Evolutionary conservation across 2,113 vertebrate genomes (phyloP).

Genomic region (Rutilus rutilus): DNA sequence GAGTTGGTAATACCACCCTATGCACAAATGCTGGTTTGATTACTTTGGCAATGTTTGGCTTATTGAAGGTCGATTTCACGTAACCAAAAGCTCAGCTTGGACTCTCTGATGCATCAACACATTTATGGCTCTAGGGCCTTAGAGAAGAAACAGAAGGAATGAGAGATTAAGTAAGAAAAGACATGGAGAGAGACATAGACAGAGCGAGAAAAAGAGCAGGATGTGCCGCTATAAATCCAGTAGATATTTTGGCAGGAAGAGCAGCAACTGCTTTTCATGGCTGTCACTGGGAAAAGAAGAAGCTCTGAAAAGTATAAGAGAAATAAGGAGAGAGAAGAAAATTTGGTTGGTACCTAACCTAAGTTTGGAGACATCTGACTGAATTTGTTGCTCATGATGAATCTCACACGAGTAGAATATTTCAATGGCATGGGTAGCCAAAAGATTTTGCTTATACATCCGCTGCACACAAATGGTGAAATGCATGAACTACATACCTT

Average conservation of each 20-base stretch:
- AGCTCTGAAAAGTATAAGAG: conserved; percentile 15
- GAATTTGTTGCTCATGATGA: neutral
- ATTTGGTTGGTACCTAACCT: neutral
- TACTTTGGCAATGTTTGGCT: conserved; percentile 62
- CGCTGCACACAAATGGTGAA: neutral
- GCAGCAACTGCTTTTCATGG: conserved; percentile 41
- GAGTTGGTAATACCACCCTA: conserved; percentile 3
- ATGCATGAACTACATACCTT: neutral
- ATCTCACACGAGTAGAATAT: neutral
- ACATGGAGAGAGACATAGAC: conserved; percentile 36
- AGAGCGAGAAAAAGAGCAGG: conserved; percentile 32
- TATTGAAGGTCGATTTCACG: conserved; percentile 52
- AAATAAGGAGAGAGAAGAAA: neutral
- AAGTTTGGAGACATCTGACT: neutral
- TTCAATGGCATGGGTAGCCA: neutral
- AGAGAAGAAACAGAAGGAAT: conserved; percentile 29
- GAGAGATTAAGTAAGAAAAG: conserved; percentile 21
- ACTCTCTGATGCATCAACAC: conserved; percentile 64
- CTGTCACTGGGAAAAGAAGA: conserved; percentile 42
- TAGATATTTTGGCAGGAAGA: conserved; percentile 48
- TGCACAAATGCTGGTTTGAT: conserved; percentile 61
- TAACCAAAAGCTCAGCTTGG: conserved; percentile 57
- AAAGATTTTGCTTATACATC: neutral
- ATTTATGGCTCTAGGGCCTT: conserved; percentile 62
- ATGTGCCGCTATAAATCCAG: conserved; percentile 53